Evolutionary conservation across 2,888 invertebrate species (phyloP).

Genomic region (Zelleria hepariella): DNA sequence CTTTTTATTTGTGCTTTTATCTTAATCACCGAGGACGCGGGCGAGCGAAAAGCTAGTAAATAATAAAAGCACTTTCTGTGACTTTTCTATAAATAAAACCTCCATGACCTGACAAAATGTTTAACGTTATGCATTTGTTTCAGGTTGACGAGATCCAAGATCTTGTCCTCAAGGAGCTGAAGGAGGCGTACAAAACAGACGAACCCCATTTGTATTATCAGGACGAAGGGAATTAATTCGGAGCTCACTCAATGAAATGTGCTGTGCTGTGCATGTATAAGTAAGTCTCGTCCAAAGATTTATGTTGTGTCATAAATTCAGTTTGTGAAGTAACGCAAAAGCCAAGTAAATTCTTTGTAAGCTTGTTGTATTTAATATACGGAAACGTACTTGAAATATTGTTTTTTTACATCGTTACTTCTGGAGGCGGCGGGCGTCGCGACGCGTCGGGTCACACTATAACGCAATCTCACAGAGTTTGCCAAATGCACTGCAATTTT

Average conservation of each 20-base stretch:
- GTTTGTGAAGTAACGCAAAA: background rate
- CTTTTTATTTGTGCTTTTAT: too few species aligned
- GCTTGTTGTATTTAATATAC: background rate
- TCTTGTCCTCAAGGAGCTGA: constrained; percentile 73
- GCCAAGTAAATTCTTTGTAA: background rate
- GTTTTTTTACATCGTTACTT: background rate
- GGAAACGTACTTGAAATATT: background rate
- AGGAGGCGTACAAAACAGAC: constrained; percentile 60
- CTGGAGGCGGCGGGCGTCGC: background rate
- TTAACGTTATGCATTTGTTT: constrained; percentile 16
- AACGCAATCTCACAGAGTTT: constrained; percentile 28
- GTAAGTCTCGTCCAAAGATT: background rate
- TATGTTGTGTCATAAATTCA: background rate
- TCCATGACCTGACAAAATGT: too few species aligned
- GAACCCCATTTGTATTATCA: constrained; percentile 65
- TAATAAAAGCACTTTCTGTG: too few species aligned
- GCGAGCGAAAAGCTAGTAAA: too few species aligned
- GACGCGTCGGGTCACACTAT: background rate
- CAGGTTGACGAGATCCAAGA: constrained; percentile 85
- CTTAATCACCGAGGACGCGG: too few species aligned
- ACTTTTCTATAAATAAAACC: too few species aligned
- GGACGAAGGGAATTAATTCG: constrained; percentile 26
- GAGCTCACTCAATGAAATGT: background rate
- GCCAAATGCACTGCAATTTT: constrained; percentile 46
- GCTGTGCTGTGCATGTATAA: background rate